Conservation (phyloP, 2,888 invertebrate genomes). For the Euclidia mi region DNA sequence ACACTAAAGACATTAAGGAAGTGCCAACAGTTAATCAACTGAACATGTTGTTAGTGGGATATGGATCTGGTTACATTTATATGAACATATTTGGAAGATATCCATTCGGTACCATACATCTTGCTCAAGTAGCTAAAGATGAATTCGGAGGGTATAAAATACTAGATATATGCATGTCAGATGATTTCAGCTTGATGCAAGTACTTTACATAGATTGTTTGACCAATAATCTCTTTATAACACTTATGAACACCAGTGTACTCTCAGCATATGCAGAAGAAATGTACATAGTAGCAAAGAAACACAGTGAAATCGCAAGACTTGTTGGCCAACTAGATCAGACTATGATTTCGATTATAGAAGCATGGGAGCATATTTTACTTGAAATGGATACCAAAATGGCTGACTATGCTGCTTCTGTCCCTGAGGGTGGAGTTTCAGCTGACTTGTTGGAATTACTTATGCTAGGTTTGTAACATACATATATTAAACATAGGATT, state of each 20-base stretch:
- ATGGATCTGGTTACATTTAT: conserved; percentile 92
- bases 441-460: conserved; percentile 97
- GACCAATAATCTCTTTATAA: conserved; percentile 81
- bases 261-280: conserved; percentile 92
- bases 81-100: conserved; percentile 96
- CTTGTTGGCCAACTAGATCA: conserved; percentile 93
- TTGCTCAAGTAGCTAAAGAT: conserved; percentile 89
- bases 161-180: conserved; percentile 92
- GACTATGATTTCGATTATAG: conserved; percentile 95
- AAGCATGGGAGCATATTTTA: conserved; percentile 98
- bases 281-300: conserved; percentile 93
- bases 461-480: conserved; percentile 91
- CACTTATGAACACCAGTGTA: conserved; percentile 90
- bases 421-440: conserved; percentile 95
- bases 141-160: conserved; percentile 90
- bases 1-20: conserved; percentile 90
- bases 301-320: conserved; percentile 93
- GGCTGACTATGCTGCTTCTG: conserved; percentile 95
- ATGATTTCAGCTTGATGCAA: conserved; percentile 93
- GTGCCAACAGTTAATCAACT: conserved; percentile 91
- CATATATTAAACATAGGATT: no score
- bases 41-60: conserved; percentile 95
- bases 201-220: conserved; percentile 90
- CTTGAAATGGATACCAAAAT: conserved; percentile 98
- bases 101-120: conserved; percentile 93